Evolutionary conservation across 2,888 invertebrate species (phyloP).

Genomic region (Ditula angustiorana): DNA sequence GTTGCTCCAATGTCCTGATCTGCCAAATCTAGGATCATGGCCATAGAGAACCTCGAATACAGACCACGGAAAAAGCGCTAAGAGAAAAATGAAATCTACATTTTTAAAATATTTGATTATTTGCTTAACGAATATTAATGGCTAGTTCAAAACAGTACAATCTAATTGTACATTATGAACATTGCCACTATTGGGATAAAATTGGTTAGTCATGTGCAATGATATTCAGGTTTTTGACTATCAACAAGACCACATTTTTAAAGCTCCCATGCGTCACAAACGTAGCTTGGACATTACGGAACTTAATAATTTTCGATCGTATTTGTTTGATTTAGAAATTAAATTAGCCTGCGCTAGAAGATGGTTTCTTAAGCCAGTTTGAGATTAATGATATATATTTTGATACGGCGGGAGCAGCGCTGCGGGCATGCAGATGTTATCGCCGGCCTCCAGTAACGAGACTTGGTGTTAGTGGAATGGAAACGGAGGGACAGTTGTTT

Average conservation of each 20-base stretch:
- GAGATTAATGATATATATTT: conserved; percentile 57
- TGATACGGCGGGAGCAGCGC: conserved; percentile 62
- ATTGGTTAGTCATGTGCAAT: conserved; percentile 46
- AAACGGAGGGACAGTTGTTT: conserved; percentile 63
- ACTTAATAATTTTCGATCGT: conserved; percentile 18
- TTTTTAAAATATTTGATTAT: too few relatives aligned
- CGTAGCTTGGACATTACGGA: neutral
- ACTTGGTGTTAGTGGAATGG: conserved; percentile 71
- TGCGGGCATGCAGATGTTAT: conserved; percentile 70
- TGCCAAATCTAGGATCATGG: too few relatives aligned
- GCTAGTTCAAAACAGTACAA: neutral
- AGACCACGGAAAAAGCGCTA: too few relatives aligned
- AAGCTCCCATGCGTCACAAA: conserved; percentile 28
- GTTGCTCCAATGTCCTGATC: too few relatives aligned
- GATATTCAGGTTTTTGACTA: conserved; percentile 49
- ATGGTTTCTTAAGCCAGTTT: conserved; percentile 49
- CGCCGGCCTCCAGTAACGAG: conserved; percentile 72
- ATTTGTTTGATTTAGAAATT: conserved; percentile 27
- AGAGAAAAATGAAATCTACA: too few relatives aligned
- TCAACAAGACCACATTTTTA: conserved; percentile 49
- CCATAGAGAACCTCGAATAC: too few relatives aligned
- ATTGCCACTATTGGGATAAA: conserved; percentile 34
- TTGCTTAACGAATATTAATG: too few relatives aligned
- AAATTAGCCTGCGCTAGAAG: conserved; percentile 40
- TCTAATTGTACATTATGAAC: conserved; percentile 22